Percentiles rank a stretch among this genome's conserved stretches.
These are phyloP conservation scores for Xylota segnis DNA, from an alignment of 2,888 invertebrate genomes.

Conservation along the genomic window DNA sequence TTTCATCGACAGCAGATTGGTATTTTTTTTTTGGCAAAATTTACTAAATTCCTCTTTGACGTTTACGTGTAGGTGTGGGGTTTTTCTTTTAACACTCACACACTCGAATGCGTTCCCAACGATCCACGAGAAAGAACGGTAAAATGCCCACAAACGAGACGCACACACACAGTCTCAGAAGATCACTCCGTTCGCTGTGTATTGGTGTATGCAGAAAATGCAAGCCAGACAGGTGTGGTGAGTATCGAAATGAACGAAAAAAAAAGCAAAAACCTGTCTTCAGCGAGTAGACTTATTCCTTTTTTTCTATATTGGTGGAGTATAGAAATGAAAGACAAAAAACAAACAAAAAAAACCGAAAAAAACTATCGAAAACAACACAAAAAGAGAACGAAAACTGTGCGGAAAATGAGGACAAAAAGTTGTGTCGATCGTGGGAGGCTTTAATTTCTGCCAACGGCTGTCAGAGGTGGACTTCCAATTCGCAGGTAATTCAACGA, in stretches of 20 bases:
- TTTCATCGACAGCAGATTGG: conserved; percentile 22
- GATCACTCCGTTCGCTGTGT: conserved; percentile 33
- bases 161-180: conserved; percentile 13
- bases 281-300: conserved; percentile 45
- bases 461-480: conserved; percentile 69
- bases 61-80: conserved; percentile 39
- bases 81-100: conserved; percentile 24
- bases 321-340: conserved; percentile 13
- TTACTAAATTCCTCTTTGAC: neutral
- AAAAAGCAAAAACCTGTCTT: conserved; percentile 63
- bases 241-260: conserved; percentile 1
- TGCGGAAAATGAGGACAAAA: conserved; percentile 53
- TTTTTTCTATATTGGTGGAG: conserved; percentile 44
- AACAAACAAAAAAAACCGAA: neutral
- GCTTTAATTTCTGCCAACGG: conserved; percentile 50
- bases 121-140: conserved; percentile 73
- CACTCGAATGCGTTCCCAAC: conserved; percentile 42
- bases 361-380: neutral
- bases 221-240: conserved; percentile 71
- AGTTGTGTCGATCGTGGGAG: conserved; percentile 50
- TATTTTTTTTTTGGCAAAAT: conserved; percentile 11
- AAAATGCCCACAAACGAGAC: conserved; percentile 40
- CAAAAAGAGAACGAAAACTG: conserved; percentile 29
- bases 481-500: conserved; percentile 55
- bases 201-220: conserved; percentile 45